Conservation (phyloP, 1,140 invertebrate genomes). For the Cataglyphis hispanica region DNA sequence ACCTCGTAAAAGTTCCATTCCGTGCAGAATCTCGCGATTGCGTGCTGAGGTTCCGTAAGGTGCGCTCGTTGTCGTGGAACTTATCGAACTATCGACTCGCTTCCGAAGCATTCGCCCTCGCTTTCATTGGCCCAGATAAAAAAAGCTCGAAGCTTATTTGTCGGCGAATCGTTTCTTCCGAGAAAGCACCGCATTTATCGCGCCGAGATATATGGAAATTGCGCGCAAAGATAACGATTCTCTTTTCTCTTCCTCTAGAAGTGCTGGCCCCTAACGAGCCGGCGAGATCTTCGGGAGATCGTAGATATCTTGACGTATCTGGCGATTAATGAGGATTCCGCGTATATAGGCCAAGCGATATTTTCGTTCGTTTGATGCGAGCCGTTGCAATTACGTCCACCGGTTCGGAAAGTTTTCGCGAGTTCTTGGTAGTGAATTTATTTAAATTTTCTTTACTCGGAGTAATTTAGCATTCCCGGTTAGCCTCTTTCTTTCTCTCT, state of each 20-base stretch:
- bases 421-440: neutral
- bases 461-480: conserved; percentile 39
- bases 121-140: conserved; percentile 74
- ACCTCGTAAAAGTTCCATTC: conserved; percentile 72
- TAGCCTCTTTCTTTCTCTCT: neutral
- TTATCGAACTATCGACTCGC: conserved; percentile 76
- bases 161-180: conserved; percentile 58
- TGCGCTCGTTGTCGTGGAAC: conserved; percentile 66
- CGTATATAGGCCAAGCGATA: conserved; percentile 58
- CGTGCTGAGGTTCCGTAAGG: conserved; percentile 76
- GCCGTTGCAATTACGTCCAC: neutral
- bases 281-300: conserved; percentile 18
- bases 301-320: conserved; percentile 52
- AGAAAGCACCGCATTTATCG: conserved; percentile 61
- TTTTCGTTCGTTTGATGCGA: conserved; percentile 42
- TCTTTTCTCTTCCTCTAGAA: neutral
- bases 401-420: neutral
- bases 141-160: conserved; percentile 66
- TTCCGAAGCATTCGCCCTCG: conserved; percentile 63
- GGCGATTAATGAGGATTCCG: conserved; percentile 51
- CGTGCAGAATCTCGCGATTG: conserved; percentile 70
- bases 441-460: conserved; percentile 32
- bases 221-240: conserved; percentile 48
- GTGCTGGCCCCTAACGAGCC: conserved; percentile 38
- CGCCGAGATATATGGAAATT: conserved; percentile 72